Evolutionary conservation across 2,888 invertebrate genomes (phyloP), one percentile per base, ranked within the genome.

Genomic region (Salticus scenicus): DNA sequence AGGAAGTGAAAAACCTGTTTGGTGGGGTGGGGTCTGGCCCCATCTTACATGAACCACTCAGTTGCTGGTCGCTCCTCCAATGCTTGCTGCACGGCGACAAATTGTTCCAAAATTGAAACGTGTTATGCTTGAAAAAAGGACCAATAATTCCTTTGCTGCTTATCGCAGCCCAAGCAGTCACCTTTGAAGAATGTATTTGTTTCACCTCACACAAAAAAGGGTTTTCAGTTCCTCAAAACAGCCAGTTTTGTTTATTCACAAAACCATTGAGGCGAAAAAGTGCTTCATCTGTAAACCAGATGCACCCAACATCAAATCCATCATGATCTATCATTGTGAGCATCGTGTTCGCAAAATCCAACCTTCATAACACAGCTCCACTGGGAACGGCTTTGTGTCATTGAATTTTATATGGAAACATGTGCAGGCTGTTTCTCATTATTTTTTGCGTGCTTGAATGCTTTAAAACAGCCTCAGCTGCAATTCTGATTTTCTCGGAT

Each of bases 291-390:
- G 47, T 47, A 41, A 72, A 28, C 17, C 47, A 72, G 51, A 72
- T 47, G 47, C 47, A 72, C 12, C 20, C 70, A 33, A 37, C 70
- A 70, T 70, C 70, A 70, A 70, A 70, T 37, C 41, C 37, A 28
- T 70, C 72, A 47, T 0, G 12, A 28, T 72, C 72, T 1, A 47
- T 72, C 47, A 47, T 72, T 47, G 30, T 72, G 47, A 72, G 28
- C 4, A 72, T 42, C 72, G n/a, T 4, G 28, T 70, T 70, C 41
- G 2, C 27, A 70, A 70, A 70, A n/a, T 70, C 70, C 28, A 2
- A 5, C 41, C 20, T 37, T 70, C 41, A 41, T 70, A 14, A n/a
- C 47, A 57, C 24, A 57, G 57, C 24, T 57, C 7, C 4, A 17
- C 1, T 17, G 24, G 57, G 24, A 24, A 57, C 24, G 57, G 57